These are phyloP conservation scores for Limnephilus auricula DNA, from an alignment of 2,888 invertebrate genomes.

Conservation along the genomic window DNA sequence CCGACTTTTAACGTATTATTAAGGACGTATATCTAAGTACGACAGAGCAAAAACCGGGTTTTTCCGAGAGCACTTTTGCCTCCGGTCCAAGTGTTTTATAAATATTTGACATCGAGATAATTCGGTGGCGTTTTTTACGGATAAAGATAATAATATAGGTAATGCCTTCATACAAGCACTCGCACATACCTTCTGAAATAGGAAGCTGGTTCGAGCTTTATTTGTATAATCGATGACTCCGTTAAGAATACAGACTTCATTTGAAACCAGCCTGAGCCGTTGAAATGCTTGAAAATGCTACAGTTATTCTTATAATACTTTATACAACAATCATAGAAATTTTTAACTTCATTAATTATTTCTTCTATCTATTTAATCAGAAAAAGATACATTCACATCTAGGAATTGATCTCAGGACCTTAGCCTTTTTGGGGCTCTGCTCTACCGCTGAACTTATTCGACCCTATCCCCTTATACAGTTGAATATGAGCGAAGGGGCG, in stretches of 20 bases:
- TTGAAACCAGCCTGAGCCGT: background rate
- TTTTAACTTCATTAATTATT: background rate
- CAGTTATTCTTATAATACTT: background rate
- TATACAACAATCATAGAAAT: background rate
- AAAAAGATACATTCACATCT: too few relatives aligned
- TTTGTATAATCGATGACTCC: background rate
- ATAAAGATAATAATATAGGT: constrained; percentile 7
- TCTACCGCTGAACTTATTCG: too few relatives aligned
- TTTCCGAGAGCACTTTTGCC: constrained; percentile 59
- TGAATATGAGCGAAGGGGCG: too few relatives aligned
- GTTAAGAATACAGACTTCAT: background rate
- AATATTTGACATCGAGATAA: constrained; percentile 60
- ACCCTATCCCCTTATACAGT: too few relatives aligned
- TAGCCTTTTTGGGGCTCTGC: too few relatives aligned
- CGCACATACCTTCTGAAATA: background rate
- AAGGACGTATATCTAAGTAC: background rate
- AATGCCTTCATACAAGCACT: background rate
- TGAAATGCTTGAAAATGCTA: background rate
- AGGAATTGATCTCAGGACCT: too few relatives aligned
- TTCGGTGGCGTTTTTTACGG: constrained; percentile 59
- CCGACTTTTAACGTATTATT: background rate
- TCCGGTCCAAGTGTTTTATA: constrained; percentile 59
- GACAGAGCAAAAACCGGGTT: constrained; percentile 9
- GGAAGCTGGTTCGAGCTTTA: background rate
- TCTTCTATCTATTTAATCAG: background rate